Conservation (phyloP, 2,888 invertebrate species). For the Halocaridina rubra region DNA sequence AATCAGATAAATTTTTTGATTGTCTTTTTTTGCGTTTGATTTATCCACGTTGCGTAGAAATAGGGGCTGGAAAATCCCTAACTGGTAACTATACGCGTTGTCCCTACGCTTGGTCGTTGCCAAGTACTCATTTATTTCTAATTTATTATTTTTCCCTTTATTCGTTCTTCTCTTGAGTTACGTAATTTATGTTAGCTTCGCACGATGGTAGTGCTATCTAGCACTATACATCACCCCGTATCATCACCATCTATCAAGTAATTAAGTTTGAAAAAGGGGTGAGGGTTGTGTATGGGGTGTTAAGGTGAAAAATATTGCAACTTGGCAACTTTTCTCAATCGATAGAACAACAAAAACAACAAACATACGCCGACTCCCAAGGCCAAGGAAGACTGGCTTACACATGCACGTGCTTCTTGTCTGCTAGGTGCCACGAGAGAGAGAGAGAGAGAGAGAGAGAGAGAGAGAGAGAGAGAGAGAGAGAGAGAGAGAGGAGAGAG, state of each 20-base stretch:
- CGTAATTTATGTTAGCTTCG: too few relatives aligned
- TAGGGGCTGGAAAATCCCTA: not conserved
- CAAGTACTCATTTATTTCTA: too few relatives aligned
- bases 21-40: too few relatives aligned
- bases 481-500: not conserved
- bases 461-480: not conserved
- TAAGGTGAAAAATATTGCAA: too few relatives aligned
- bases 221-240: too few relatives aligned
- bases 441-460: not conserved
- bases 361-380: conserved; percentile 22
- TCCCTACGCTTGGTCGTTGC: too few relatives aligned
- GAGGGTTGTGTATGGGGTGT: not conserved
- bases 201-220: too few relatives aligned
- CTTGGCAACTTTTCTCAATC: conserved; percentile 1
- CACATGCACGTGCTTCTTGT: not conserved
- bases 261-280: not conserved
- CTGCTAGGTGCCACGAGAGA: not conserved
- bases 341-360: conserved; percentile 26
- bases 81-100: too few relatives aligned
- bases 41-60: too few relatives aligned
- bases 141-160: not conserved
- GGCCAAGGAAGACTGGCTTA: not conserved
- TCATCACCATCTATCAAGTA: too few relatives aligned
- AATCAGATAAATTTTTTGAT: too few relatives aligned
- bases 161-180: not conserved